These are phyloP conservation scores for Empidonax traillii DNA, from an alignment of 2,113 vertebrate genomes.

Conservation along the genomic window DNA sequence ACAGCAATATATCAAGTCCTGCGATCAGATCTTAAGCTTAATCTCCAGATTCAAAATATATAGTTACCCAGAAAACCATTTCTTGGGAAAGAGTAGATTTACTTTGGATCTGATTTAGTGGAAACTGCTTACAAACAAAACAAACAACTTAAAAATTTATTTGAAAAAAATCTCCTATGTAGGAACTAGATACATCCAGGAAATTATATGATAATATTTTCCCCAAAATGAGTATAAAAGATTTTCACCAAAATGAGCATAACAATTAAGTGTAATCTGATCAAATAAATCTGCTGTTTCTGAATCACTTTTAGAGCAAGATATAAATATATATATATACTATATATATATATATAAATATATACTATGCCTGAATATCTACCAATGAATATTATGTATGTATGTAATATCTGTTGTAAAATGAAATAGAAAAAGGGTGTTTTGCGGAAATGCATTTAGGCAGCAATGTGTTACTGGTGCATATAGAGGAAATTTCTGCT, in stretches of 20 bases:
- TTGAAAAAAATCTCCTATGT: neutral
- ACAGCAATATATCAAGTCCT: neutral
- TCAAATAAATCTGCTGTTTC: neutral
- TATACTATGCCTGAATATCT: neutral
- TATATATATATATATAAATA: neutral
- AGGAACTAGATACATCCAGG: neutral
- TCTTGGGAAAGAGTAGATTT: constrained; percentile 30
- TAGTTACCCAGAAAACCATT: constrained; percentile 59
- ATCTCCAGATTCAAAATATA: constrained; percentile 47
- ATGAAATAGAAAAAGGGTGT: neutral
- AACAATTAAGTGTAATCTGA: neutral
- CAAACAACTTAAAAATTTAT: neutral
- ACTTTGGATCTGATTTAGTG: constrained; percentile 28
- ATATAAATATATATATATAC: neutral
- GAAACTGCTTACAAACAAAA: constrained; percentile 15
- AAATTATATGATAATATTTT: neutral
- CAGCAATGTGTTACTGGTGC: neutral
- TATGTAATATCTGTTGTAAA: neutral
- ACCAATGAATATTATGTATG: neutral
- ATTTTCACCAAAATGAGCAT: neutral
- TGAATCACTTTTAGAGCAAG: neutral
- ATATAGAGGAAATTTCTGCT: neutral
- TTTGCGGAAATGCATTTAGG: neutral
- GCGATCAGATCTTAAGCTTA: neutral
- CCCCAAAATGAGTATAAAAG: neutral